phyloP scores from a whole-genome alignment of 2,888 invertebrate species.

The Lymantria monacha region DNA sequence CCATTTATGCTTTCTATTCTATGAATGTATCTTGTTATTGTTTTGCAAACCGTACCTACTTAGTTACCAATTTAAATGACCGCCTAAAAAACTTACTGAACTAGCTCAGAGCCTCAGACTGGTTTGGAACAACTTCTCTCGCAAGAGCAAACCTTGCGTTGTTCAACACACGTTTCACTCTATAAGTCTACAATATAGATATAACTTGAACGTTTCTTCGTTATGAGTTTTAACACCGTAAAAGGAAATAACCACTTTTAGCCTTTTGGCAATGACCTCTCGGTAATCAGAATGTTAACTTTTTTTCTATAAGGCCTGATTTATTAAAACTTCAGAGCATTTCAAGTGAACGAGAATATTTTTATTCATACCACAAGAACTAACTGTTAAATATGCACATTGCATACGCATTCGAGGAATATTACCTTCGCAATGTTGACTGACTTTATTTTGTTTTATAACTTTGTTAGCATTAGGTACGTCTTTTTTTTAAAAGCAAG shows the following conservation, averaged over 20 bases:
- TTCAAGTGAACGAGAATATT: too few species aligned
- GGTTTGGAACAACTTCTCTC: slow-evolving; percentile 46
- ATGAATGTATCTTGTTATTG: too few species aligned
- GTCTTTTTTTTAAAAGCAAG: too few species aligned
- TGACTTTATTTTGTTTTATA: too few species aligned
- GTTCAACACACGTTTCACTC: slow-evolving; percentile 52
- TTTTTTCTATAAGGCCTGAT: slow-evolving; percentile 15
- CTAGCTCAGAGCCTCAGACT: slow-evolving; percentile 50
- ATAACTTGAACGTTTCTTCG: slow-evolving; percentile 50
- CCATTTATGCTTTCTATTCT: too few species aligned
- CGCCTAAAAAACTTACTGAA: slow-evolving; percentile 49
- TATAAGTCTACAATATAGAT: slow-evolving; percentile 48
- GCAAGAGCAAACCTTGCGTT: slow-evolving; percentile 61
- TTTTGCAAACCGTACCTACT: slow-evolving; percentile 8
- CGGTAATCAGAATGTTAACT: slow-evolving; percentile 44
- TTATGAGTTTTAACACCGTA: slow-evolving; percentile 68
- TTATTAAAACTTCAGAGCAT: neutral
- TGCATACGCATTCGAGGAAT: too few species aligned
- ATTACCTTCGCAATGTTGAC: too few species aligned
- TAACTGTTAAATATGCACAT: neutral
- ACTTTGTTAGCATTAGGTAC: too few species aligned
- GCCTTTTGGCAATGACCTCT: slow-evolving; percentile 77
- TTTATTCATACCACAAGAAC: too few species aligned
- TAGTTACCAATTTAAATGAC: slow-evolving; percentile 40
- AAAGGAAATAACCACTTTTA: slow-evolving; percentile 70